Evolutionary conservation across 1,140 invertebrate species (phyloP).

Genomic region (Teleopsis dalmanni): DNA sequence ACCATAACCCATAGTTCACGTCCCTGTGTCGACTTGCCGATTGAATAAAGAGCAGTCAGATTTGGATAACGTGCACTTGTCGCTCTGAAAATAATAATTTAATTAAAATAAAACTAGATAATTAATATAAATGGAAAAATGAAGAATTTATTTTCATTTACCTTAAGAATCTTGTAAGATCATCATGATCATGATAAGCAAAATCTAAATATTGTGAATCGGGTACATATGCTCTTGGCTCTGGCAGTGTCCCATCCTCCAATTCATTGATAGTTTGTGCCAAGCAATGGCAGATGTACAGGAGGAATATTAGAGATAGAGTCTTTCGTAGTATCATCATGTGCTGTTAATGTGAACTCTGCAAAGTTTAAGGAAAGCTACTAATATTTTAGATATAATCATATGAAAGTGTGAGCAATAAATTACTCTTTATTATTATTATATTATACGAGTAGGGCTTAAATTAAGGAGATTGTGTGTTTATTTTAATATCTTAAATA

Average conservation of each 20-base stretch:
- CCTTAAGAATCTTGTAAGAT: conserved; percentile 75
- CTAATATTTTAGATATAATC: too few relatives aligned
- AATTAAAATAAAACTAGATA: conserved; percentile 1
- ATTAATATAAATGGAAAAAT: not conserved
- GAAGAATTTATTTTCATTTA: conserved; percentile 13
- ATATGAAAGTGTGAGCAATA: too few relatives aligned
- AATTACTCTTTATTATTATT: too few relatives aligned
- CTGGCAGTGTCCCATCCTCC: conserved; percentile 21
- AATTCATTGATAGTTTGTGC: conserved; percentile 23
- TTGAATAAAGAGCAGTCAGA: conserved; percentile 81
- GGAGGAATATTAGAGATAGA: conserved; percentile 15
- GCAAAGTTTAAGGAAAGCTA: too few relatives aligned
- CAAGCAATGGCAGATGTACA: conserved; percentile 17
- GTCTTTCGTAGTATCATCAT: conserved; percentile 34
- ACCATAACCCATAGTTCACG: conserved; percentile 93
- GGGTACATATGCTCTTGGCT: conserved; percentile 38
- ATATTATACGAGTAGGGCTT: too few relatives aligned
- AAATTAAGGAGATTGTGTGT: too few relatives aligned
- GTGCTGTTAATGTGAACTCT: not conserved
- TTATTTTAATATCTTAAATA: too few relatives aligned
- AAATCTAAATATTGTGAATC: conserved; percentile 57
- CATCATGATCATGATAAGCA: conserved; percentile 82
- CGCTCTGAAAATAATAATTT: conserved; percentile 42
- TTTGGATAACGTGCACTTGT: conserved; percentile 74
- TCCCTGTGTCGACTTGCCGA: conserved; percentile 85